Evolutionary conservation across 1,140 invertebrate genomes (phyloP).

Genomic region (Ephestia elutella): DNA sequence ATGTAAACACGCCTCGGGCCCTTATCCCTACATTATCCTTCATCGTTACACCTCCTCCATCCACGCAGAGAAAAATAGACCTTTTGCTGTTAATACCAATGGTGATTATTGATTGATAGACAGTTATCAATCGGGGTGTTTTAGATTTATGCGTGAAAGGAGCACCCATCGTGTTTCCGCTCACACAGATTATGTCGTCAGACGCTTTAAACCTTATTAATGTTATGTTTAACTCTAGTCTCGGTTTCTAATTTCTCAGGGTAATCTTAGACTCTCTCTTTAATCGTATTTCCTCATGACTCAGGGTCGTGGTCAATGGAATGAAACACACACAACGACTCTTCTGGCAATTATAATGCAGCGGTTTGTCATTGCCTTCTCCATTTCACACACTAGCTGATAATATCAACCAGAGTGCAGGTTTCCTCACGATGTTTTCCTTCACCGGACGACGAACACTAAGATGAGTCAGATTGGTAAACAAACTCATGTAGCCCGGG

Average conservation of each 20-base stretch:
- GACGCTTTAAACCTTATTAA: constrained; percentile 47
- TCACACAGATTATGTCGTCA: constrained; percentile 44
- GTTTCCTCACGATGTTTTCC: no score
- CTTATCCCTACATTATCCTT: constrained; percentile 54
- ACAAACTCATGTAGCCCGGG: no score
- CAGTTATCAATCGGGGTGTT: constrained; percentile 31
- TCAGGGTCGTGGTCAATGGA: no score
- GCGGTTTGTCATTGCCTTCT: no score
- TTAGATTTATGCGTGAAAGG: constrained; percentile 43
- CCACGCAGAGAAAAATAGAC: constrained; percentile 36
- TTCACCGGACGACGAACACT: no score
- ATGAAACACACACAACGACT: no score
- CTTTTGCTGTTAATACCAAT: constrained; percentile 32
- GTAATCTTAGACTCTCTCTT: constrained; percentile 17
- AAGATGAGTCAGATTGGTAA: no score
- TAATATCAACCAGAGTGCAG: no score
- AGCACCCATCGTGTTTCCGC: constrained; percentile 36
- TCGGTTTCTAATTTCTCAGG: constrained; percentile 15
- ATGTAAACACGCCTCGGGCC: constrained; percentile 62
- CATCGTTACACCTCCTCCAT: constrained; percentile 33
- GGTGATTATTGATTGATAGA: constrained; percentile 23
- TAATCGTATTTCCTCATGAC: no score
- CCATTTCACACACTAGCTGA: no score
- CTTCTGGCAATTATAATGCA: no score
- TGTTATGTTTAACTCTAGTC: constrained; percentile 30